These are phyloP conservation scores for Opisthograptis luteolata DNA, from an alignment of 2,888 invertebrate genomes.

Conservation along the genomic window DNA sequence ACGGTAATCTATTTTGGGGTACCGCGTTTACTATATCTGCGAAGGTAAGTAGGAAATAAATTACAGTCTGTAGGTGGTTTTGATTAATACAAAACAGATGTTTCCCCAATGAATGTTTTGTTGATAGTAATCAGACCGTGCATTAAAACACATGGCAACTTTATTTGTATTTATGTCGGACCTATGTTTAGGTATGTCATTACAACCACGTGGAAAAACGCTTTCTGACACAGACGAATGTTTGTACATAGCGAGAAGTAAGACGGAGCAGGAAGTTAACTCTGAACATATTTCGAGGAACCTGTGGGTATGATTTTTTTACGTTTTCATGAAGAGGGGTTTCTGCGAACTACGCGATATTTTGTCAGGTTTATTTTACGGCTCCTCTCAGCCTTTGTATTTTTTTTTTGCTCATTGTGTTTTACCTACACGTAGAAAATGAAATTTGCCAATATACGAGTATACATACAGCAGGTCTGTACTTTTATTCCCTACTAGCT, in stretches of 20 bases:
- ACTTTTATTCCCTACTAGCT: too few relatives aligned
- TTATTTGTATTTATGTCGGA: conserved; percentile 21
- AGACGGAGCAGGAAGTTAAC: conserved; percentile 5
- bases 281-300: conserved; percentile 14
- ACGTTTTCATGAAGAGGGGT: conserved; percentile 10
- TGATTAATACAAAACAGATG: conserved; percentile 37
- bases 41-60: conserved; percentile 31
- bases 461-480: too few relatives aligned
- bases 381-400: background rate
- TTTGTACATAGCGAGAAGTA: background rate
- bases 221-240: conserved; percentile 1
- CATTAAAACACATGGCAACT: conserved; percentile 24
- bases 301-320: conserved; percentile 11
- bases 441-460: too few relatives aligned
- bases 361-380: conserved; percentile 12
- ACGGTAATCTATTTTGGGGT: conserved; percentile 16
- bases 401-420: too few relatives aligned
- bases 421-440: too few relatives aligned
- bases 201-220: conserved; percentile 9
- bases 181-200: conserved; percentile 6
- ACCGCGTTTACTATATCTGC: background rate
- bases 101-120: conserved; percentile 29
- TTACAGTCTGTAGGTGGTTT: conserved; percentile 17
- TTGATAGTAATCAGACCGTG: conserved; percentile 29
- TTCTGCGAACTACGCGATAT: conserved; percentile 12